Conservation (phyloP, 2,888 invertebrate genomes). For the Melanotus villosus region DNA sequence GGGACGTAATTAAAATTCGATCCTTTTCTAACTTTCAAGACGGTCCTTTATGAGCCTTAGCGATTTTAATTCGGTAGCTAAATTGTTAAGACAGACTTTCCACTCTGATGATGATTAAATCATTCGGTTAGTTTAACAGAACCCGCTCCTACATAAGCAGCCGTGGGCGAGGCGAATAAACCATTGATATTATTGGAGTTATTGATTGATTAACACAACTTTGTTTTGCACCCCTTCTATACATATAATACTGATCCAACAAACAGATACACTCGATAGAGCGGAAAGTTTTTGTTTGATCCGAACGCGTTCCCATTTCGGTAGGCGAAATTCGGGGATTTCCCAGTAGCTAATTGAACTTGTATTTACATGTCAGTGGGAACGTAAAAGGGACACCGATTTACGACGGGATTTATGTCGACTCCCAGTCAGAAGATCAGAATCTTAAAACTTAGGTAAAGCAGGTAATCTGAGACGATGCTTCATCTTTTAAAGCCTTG, state of each 20-base stretch:
- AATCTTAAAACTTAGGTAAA: too few species aligned
- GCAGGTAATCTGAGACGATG: too few species aligned
- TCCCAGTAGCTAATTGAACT: not conserved
- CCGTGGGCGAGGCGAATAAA: conserved; percentile 59
- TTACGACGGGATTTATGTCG: too few species aligned
- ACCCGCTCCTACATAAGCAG: conserved; percentile 62
- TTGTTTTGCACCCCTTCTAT: conserved; percentile 51
- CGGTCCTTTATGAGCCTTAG: conserved; percentile 33
- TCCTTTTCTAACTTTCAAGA: conserved; percentile 33
- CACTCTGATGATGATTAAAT: conserved; percentile 68
- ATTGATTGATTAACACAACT: conserved; percentile 68
- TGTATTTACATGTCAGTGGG: too few species aligned
- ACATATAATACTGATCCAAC: not conserved
- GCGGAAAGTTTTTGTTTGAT: conserved; percentile 26
- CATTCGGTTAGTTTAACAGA: conserved; percentile 69
- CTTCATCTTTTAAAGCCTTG: too few species aligned
- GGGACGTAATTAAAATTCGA: conserved; percentile 37
- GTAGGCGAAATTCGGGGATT: not conserved
- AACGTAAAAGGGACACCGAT: too few species aligned
- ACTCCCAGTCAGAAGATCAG: too few species aligned
- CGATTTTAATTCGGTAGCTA: conserved; percentile 67
- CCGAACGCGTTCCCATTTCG: not conserved
- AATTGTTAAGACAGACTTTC: conserved; percentile 69
- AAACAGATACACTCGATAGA: conserved; percentile 29
- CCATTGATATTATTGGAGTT: conserved; percentile 64